Base-by-base conservation (phyloP, 2,113 vertebrate genomes). In the Oceanodroma tethys region DNA sequence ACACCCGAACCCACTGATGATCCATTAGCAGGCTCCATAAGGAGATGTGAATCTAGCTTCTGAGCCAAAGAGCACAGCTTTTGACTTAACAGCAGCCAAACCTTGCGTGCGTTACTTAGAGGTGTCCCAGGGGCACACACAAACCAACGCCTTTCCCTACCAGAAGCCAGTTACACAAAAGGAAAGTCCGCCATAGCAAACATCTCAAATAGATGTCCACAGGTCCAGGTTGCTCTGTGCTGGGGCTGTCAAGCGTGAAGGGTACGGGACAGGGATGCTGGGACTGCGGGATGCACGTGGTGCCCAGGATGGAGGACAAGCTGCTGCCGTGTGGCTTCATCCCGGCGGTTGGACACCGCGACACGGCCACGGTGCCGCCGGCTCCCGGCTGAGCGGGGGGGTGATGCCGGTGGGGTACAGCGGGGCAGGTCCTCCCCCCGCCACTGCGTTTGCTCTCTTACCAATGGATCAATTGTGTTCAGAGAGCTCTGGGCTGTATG, bases 261-360 rank as follows among this genome's bases (percentile, higher is more conserved):
- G 59, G 20, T 2, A 7, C 0, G 0, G 8, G 42, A 2, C 9
- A 48, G 27, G 27, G 82, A 8, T 53, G 53, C 68, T 27, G 72
- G 16, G 43, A 75, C 70, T 90, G 84, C 0, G 6, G 59, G 52
- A 18, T 9, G 27, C n/a, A 3, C 2, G 2, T 5, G 38, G 30
- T 55, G 27, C 55, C 74, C 73, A 8, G 73, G 36, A 10, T 0
- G 21, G 42, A 53, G 42, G 38, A 36, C 56, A 45, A 71, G 27
- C 21, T 78, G 62, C 83, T 81, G 71, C 53, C 6, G 0, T 2
- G 60, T 4, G 43, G 38, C 17, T 81, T 67, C 70, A 21, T 58
- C 34, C 25, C 6, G 1, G n/a, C 1, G 1, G 16, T 65, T 22
- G 25, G 45, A 27, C 17, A 20, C 25, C 3, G 2, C 0, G 2